Conservation (phyloP, 2,797 vertebrate genomes). For the Melanotaenia boesemani region DNA sequence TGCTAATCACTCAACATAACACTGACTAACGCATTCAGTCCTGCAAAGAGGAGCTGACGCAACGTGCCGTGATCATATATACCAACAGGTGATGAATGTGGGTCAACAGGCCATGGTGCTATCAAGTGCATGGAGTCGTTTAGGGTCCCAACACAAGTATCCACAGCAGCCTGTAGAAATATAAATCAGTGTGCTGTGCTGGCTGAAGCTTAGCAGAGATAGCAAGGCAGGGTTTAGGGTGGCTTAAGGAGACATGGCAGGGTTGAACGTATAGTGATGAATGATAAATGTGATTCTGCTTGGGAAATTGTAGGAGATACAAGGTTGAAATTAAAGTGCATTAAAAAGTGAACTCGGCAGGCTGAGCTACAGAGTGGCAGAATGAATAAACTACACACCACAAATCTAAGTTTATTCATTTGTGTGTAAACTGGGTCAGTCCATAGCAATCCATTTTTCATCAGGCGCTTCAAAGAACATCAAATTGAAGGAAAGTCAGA, state of each 20-base stretch:
- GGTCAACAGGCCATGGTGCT: constrained; percentile 27
- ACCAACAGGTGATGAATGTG: constrained; percentile 33
- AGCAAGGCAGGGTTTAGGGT: constrained; percentile 1
- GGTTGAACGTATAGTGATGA: constrained; percentile 5
- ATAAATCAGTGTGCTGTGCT: constrained; percentile 61
- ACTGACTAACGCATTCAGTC: background rate
- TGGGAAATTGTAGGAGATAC: constrained; percentile 10
- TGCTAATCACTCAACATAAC: constrained; percentile 16
- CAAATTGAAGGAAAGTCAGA: constrained; percentile 21
- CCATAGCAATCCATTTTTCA: constrained; percentile 57
- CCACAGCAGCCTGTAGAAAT: constrained; percentile 35
- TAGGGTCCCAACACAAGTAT: constrained; percentile 62
- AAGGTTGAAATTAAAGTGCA: background rate
- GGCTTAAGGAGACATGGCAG: constrained; percentile 20
- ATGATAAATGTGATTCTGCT: constrained; percentile 32
- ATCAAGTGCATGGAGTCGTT: constrained; percentile 41
- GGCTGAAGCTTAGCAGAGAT: constrained; percentile 12
- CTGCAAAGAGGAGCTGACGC: constrained; percentile 23
- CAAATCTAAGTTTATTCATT: constrained; percentile 33
- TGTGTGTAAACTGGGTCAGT: constrained; percentile 66
- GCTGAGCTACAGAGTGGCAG: constrained; percentile 21
- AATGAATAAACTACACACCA: constrained; percentile 4
- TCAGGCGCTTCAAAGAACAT: constrained; percentile 52
- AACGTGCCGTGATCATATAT: constrained; percentile 14
- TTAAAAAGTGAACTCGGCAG: constrained; percentile 10